Base-by-base conservation (phyloP, 2,113 vertebrate species). In the Forbesichthys agassizii region DNA sequence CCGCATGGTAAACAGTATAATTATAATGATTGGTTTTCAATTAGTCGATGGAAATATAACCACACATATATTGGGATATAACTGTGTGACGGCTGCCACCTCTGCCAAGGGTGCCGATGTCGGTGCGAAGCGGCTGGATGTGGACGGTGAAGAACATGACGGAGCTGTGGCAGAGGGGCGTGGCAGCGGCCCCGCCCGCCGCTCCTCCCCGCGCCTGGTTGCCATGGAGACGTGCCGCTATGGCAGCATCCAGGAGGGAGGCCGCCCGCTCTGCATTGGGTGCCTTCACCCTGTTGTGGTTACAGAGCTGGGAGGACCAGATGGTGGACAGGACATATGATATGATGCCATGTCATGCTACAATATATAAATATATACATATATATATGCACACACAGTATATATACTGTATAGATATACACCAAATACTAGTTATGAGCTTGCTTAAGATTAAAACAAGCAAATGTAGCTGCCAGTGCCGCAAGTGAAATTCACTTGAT, bases 71-170 rank as follows among this genome's bases (percentile, higher is more conserved):
- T 8, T 42, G 36, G 36, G 7, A 42, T 42, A 42, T 42, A 42
- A n/a, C 5, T 55, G 11, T 58, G 14, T 11, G 46, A 48, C n/a
- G 91, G 95, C 94, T 92, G 84, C 91, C 93, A 0, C 96, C 96
- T 86, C 97, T 99, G 54, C 95, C 93, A 9, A 66, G 79, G 60
- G 85, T 84, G 0, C 93, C 95, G 89, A 95, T 96, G 74, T 98
- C 96, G 84, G 96, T 95, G 2, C 95, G 95, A 68, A 96, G 97
- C 80, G 98, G 96, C 86, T 96, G 97, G 85, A 99, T 89, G 74
- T 99, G 94, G 70, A 99, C 90, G 0, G 96, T 98, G 92, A 98
- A 99, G 82, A 99, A 95, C 98, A 99, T 98, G 85, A 98, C 94
- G 9, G 96, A 98, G 88, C 92, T 96, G 71, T 95, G 93, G 57